Evolutionary conservation across 1,140 invertebrate genomes (phyloP).

Genomic region (Campodea augens): DNA sequence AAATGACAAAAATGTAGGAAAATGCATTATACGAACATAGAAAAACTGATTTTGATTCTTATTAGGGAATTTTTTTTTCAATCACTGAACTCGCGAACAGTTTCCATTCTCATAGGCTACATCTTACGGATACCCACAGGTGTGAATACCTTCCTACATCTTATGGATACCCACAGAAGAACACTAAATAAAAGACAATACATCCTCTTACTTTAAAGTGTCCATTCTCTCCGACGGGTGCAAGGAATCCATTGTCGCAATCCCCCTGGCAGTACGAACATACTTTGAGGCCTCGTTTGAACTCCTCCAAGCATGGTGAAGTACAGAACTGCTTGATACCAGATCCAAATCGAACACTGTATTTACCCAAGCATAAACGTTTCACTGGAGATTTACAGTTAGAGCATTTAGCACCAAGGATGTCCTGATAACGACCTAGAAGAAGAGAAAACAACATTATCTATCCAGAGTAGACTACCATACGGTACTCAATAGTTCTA

Average conservation of each 20-base stretch:
- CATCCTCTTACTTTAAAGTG: slow-evolving; percentile 21
- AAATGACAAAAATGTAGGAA: too few relatives aligned
- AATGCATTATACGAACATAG: too few relatives aligned
- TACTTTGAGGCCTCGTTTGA: slow-evolving; percentile 28
- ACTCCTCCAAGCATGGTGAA: slow-evolving; percentile 26
- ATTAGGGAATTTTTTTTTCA: too few relatives aligned
- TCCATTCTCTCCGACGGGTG: slow-evolving; percentile 24
- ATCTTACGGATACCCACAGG: background rate
- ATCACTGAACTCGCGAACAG: too few relatives aligned
- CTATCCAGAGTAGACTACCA: too few relatives aligned
- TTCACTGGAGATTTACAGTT: slow-evolving; percentile 23
- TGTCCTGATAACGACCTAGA: slow-evolving; percentile 19
- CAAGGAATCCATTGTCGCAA: slow-evolving; percentile 23
- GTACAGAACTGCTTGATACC: slow-evolving; percentile 33
- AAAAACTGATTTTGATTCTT: too few relatives aligned
- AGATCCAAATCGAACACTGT: slow-evolving; percentile 30
- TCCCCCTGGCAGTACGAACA: slow-evolving; percentile 34
- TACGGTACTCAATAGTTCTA: too few relatives aligned
- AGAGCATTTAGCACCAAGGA: slow-evolving; percentile 23
- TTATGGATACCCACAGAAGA: slow-evolving; percentile 1
- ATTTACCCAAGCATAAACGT: slow-evolving; percentile 25
- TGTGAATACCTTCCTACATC: background rate
- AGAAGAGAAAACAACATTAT: too few relatives aligned
- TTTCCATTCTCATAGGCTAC: background rate
- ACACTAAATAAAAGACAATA: slow-evolving; percentile 4